Evolutionary conservation across 2,888 invertebrate genomes (phyloP), one percentile per base, ranked within the genome.

Genomic region (Gymnoscelis rufifasciata): DNA sequence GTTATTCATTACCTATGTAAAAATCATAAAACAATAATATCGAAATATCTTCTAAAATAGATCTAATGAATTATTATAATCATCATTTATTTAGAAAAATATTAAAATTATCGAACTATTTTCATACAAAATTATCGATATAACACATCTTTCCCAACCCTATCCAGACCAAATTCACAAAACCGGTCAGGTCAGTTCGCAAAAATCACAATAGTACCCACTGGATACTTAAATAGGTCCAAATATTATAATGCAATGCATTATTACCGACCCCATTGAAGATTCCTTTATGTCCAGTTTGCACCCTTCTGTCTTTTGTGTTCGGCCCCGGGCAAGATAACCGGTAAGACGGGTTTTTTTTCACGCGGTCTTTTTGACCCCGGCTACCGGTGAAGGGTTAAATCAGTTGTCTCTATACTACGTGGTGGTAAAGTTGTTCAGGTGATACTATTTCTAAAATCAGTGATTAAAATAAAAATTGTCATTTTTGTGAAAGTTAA

Each of bases 151-250:
- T 39, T 24, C 36, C n/a, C 69, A 57, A 45, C 66, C 41, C 73
- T 68, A 60, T 15, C n/a, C 52, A 47, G 43, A 47, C n/a, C 51
- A 62, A 71, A 71, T 60, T 67, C 64, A 65, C 52, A 72, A 78
- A 88, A 88, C 88, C 83, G 83, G 88, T 88, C 71, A 83, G 86
- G 88, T 87, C 88, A 88, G 83, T 87, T 84, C 62, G 75, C 74
- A 78, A 52, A 50, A 74, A 76, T 74, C 72, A 86, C 86, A 87
- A 87, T 80, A 76, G 78, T 36, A 74, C 78, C 80, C 83, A 78
- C 67, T 81, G 83, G 87, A 83, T 87, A 88, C 83, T 87, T 83
- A 88, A 88, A 87, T 87, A 86, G 86, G 86, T 86, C 87, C 86
- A 86, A 86, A 86, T 75, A 86, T 83, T 80, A 86, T 83, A 86